Base-by-base conservation (phyloP, 2,113 vertebrate species). In the Nothocercus julius region DNA sequence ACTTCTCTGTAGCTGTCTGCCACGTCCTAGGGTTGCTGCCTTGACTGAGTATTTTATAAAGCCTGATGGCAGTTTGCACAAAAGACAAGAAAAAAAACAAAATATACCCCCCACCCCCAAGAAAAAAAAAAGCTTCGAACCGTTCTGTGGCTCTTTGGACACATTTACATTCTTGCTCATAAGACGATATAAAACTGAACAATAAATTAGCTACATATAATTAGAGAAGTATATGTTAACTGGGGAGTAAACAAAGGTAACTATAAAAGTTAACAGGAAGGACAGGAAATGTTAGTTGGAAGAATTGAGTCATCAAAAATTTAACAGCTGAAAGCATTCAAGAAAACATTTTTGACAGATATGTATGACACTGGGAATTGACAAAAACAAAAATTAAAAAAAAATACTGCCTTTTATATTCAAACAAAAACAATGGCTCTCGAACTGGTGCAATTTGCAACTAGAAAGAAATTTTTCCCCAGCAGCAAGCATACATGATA, bases 361-460 rank as follows among this genome's bases (percentile, higher is more conserved):
- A 80, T 0, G 4, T 36, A 74, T 77, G 61, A 81, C 38, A 76
- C 2, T 38, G 24, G 32, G 36, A 90, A 81, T 42, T 38, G 45
- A 93, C 58, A 3, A 34, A 82, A 74, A 58, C 38, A 11, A 63
- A 75, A 91, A 59, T 14, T 85, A 85, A 69, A 4, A 28, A 5
- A 38, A 58, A n/a, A 40, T 9, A 36, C 73, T 86, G 90, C 61
- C 91, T 91, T 92, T 34, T 75, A 38, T 80, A 94, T 90, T 90
- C 81, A 82, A 87, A 59, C 64, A 93, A 87, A 85, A 30, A 17
- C 22, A 54, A 11, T 22, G 36, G 54, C 51, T 90, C 56, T 77
- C 14, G 45, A 47, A 19, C 82, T 34, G 51, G 28, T 90, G 72
- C 76, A 90, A 4, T 86, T 49, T 64, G 51, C 68, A 91, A 53